Conservation (phyloP, 2,113 vertebrate genomes). For the Oxyura jamaicensis region DNA sequence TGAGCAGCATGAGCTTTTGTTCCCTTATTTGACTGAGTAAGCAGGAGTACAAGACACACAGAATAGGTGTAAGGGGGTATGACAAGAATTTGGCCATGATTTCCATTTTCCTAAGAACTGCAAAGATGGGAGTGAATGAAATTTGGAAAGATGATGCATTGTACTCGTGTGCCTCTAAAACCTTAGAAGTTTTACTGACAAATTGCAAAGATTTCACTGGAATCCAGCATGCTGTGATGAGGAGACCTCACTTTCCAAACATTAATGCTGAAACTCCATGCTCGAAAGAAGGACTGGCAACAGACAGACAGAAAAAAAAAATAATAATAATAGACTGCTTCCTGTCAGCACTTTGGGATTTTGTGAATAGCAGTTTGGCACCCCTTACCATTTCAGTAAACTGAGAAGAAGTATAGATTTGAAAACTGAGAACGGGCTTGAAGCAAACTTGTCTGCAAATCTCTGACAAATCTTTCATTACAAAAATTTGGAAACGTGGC, state of each 20-base stretch:
- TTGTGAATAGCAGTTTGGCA: constrained; percentile 17
- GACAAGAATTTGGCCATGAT: constrained; percentile 29
- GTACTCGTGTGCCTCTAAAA: constrained; percentile 18
- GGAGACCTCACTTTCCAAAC: constrained; percentile 47
- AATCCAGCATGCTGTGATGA: constrained; percentile 42
- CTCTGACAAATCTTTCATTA: constrained; percentile 58
- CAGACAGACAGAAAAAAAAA: constrained; percentile 17
- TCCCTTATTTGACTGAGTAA: neutral
- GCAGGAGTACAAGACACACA: neutral
- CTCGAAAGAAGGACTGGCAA: constrained; percentile 63
- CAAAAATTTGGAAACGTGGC: constrained; percentile 40
- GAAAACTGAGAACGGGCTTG: constrained; percentile 52
- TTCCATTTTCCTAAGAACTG: constrained; percentile 12
- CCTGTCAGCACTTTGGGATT: constrained; percentile 26
- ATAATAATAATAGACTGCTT: constrained; percentile 28
- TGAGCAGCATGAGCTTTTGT: neutral
- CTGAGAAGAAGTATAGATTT: constrained; percentile 36
- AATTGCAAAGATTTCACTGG: constrained; percentile 44
- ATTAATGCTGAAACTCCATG: constrained; percentile 28
- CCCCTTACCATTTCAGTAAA: constrained; percentile 19
- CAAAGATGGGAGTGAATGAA: constrained; percentile 10
- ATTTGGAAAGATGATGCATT: constrained; percentile 25
- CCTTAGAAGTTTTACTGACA: constrained; percentile 44
- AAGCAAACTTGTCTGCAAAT: constrained; percentile 54
- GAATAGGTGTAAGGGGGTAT: constrained; percentile 9